These are phyloP conservation scores for Rutpela maculata DNA, from an alignment of 2,888 invertebrate species.

Conservation along the genomic window DNA sequence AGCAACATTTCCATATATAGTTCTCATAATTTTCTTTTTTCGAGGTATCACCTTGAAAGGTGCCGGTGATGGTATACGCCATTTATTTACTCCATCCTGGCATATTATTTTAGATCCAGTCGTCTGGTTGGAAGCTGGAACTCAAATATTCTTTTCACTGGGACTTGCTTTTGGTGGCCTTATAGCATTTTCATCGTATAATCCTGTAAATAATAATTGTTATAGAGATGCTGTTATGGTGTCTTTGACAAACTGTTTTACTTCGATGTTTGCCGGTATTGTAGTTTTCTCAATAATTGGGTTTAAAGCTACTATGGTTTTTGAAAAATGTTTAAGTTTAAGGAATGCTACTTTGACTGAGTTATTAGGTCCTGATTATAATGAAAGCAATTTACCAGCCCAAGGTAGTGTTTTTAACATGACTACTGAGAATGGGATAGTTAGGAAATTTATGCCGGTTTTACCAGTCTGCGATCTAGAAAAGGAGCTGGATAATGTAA, in stretches of 20 bases:
- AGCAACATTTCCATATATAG: slow-evolving; percentile 96
- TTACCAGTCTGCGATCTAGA: slow-evolving; percentile 88
- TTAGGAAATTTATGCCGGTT: slow-evolving; percentile 79
- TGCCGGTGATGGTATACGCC: slow-evolving; percentile 86
- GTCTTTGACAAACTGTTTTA: slow-evolving; percentile 93
- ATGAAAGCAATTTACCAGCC: slow-evolving; percentile 75
- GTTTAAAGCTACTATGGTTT: slow-evolving; percentile 91
- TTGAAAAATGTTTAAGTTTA: slow-evolving; percentile 83
- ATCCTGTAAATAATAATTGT: slow-evolving; percentile 97
- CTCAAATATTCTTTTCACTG: slow-evolving; percentile 97
- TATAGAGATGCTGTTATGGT: slow-evolving; percentile 95
- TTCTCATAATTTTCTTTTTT: slow-evolving; percentile 96
- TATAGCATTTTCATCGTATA: slow-evolving; percentile 97
- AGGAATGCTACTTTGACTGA: slow-evolving; percentile 79
- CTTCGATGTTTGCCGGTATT: slow-evolving; percentile 97
- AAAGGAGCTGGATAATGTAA: slow-evolving; percentile 91
- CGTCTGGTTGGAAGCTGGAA: slow-evolving; percentile 98
- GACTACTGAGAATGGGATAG: slow-evolving; percentile 76
- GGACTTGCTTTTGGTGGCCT: slow-evolving; percentile 97
- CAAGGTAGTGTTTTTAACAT: slow-evolving; percentile 77
- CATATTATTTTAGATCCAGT: slow-evolving; percentile 93
- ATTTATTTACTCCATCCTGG: slow-evolving; percentile 95
- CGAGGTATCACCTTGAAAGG: slow-evolving; percentile 90
- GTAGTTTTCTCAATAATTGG: slow-evolving; percentile 97
- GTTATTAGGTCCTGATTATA: slow-evolving; percentile 76